Conservation (phyloP, 2,888 invertebrate genomes). For the Drosophila prostipennis region DNA sequence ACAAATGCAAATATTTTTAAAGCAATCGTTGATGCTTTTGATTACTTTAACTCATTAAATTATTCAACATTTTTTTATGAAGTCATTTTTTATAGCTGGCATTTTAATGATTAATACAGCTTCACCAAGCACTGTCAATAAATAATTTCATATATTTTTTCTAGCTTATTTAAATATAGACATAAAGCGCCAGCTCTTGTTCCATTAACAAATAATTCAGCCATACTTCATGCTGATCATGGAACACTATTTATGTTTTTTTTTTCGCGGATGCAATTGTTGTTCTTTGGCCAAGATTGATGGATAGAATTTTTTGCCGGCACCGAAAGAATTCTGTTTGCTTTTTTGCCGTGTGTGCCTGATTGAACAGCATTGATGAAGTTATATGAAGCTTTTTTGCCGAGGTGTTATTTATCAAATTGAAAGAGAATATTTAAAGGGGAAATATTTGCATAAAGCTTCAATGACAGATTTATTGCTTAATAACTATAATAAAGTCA, state of each 20-base stretch:
- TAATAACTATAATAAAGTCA: not conserved
- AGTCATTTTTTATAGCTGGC: not conserved
- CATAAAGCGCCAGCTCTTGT: constrained; percentile 1
- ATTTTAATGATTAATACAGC: not conserved
- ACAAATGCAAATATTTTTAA: not conserved
- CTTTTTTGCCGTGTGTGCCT: constrained; percentile 31
- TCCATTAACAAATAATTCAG: constrained; percentile 34
- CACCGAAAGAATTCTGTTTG: constrained; percentile 11
- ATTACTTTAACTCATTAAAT: not conserved
- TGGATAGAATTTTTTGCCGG: constrained; percentile 19
- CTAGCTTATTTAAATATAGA: not conserved
- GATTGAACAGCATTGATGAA: constrained; percentile 47
- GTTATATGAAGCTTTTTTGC: constrained; percentile 26
- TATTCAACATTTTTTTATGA: not conserved
- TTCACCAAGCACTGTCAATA: not conserved
- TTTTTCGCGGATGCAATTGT: constrained; percentile 25
- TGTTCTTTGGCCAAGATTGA: constrained; percentile 39
- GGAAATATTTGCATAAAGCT: constrained; percentile 2
- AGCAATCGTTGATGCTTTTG: not conserved
- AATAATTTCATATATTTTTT: constrained; percentile 2
- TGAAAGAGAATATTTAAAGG: constrained; percentile 14
- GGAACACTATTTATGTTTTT: constrained; percentile 7
- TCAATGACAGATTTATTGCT: not conserved
- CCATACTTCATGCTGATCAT: constrained; percentile 19
- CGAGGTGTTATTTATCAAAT: constrained; percentile 7